phyloP scores from a whole-genome alignment of 35 echinoderm and acorn worm species.

The Diadema setosum region DNA sequence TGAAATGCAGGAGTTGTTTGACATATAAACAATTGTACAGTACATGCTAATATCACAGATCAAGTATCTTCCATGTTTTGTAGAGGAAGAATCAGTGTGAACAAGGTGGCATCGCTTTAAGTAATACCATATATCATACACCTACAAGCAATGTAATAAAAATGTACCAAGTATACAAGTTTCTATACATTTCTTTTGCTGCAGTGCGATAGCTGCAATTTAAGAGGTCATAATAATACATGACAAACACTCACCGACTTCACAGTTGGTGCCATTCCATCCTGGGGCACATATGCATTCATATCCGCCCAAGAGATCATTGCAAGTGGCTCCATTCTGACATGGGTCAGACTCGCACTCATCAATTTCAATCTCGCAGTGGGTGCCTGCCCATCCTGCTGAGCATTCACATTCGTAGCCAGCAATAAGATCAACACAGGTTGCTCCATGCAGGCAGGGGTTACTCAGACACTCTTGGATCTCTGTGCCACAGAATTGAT shows the following conservation, averaged over 20 bases:
- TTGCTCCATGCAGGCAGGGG: not conserved
- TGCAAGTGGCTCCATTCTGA: slow-evolving; percentile 46
- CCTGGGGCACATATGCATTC: slow-evolving; percentile 15
- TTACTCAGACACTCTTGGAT: not conserved
- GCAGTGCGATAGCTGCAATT: too few species aligned
- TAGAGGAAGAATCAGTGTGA: too few species aligned
- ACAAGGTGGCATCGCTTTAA: too few species aligned
- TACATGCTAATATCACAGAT: too few species aligned
- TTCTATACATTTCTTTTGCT: too few species aligned
- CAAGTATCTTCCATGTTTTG: too few species aligned
- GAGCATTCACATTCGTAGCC: not conserved
- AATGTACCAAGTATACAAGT: too few species aligned
- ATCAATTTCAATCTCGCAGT: slow-evolving; percentile 5
- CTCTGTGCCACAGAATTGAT: slow-evolving; percentile 25
- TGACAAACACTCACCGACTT: not conserved
- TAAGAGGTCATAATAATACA: too few species aligned
- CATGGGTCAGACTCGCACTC: slow-evolving; percentile 16
- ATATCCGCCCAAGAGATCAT: not conserved
- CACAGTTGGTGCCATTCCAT: slow-evolving; percentile 41
- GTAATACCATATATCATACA: too few species aligned
- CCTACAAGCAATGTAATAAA: too few species aligned
- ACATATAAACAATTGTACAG: too few species aligned
- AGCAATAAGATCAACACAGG: not conserved
- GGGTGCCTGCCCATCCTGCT: not conserved
- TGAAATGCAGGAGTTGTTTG: too few species aligned